These are phyloP conservation scores for Sminthurides aquaticus DNA, from an alignment of 2,888 invertebrate genomes.

Conservation along the genomic window DNA sequence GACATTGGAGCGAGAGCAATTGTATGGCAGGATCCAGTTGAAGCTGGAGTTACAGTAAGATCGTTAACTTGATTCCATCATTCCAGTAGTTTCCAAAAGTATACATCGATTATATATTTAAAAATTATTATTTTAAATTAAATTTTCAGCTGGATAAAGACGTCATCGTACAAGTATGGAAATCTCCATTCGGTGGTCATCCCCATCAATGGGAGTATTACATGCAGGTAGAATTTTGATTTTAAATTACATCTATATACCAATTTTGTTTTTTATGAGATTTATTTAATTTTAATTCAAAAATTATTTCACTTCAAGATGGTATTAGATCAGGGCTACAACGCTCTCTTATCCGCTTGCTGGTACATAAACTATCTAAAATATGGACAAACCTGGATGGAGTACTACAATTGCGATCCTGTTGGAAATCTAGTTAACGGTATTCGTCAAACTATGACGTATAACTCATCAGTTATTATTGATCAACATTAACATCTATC, in stretches of 20 bases:
- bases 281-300: no score
- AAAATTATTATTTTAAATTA: no score
- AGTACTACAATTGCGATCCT: slow-evolving; percentile 65
- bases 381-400: slow-evolving; percentile 61
- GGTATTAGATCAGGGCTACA: slow-evolving; percentile 55
- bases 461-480: not conserved
- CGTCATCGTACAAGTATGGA: slow-evolving; percentile 80
- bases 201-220: slow-evolving; percentile 25
- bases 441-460: not conserved
- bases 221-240: slow-evolving; percentile 20
- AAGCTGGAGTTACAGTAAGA: slow-evolving; percentile 56
- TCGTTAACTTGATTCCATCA: not conserved
- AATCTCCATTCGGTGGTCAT: slow-evolving; percentile 41
- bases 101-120: no score
- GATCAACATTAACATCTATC: not conserved
- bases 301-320: no score
- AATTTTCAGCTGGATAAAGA: slow-evolving; percentile 49
- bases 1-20: slow-evolving; percentile 53
- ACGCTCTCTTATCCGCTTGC: slow-evolving; percentile 65
- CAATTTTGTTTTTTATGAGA: no score
- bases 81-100: no score
- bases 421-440: slow-evolving; percentile 23
- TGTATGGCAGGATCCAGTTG: slow-evolving; percentile 84
- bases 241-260: not conserved
- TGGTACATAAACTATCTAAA: slow-evolving; percentile 79